Percentiles rank a stretch among this genome's conserved stretches.
These are phyloP conservation scores for Pilophorus perplexus DNA, from an alignment of 2,888 invertebrate genomes.

Conservation along the genomic window DNA sequence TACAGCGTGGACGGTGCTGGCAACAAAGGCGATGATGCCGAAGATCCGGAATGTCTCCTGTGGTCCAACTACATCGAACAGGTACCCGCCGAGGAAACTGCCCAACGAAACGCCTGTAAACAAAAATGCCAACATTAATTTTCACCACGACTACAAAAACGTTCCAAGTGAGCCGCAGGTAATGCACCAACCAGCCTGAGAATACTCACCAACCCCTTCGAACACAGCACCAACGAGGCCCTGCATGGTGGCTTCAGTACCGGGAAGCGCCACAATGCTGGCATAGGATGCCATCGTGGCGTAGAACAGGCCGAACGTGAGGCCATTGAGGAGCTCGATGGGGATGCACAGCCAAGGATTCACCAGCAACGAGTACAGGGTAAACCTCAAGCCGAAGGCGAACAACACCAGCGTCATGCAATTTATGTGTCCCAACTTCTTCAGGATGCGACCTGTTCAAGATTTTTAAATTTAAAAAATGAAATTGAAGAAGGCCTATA, in stretches of 20 bases:
- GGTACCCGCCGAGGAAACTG: slow-evolving; percentile 71
- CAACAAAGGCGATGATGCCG: slow-evolving; percentile 65
- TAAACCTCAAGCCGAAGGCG: slow-evolving; percentile 75
- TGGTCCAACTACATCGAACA: slow-evolving; percentile 66
- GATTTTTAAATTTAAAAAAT: background rate
- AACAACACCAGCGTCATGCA: slow-evolving; percentile 80
- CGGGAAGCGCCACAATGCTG: slow-evolving; percentile 75
- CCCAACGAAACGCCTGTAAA: slow-evolving; percentile 68
- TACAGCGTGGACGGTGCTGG: slow-evolving; percentile 60
- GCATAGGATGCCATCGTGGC: slow-evolving; percentile 87
- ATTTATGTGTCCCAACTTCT: slow-evolving; percentile 75
- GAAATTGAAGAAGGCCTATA: background rate
- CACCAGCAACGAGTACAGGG: slow-evolving; percentile 73
- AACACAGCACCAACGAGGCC: slow-evolving; percentile 83
- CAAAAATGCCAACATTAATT: slow-evolving; percentile 10
- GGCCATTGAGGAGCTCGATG: slow-evolving; percentile 81
- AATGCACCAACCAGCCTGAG: background rate
- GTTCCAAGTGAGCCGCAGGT: background rate
- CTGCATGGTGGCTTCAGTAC: slow-evolving; percentile 84
- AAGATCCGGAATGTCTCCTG: slow-evolving; percentile 68
- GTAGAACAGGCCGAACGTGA: slow-evolving; percentile 85
- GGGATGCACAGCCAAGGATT: slow-evolving; percentile 83
- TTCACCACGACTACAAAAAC: background rate
- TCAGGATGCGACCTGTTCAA: slow-evolving; percentile 68
- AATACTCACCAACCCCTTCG: slow-evolving; percentile 68